Evolutionary conservation across 2,888 invertebrate genomes (phyloP).

Genomic region (Hydrotaea diabolus): DNA sequence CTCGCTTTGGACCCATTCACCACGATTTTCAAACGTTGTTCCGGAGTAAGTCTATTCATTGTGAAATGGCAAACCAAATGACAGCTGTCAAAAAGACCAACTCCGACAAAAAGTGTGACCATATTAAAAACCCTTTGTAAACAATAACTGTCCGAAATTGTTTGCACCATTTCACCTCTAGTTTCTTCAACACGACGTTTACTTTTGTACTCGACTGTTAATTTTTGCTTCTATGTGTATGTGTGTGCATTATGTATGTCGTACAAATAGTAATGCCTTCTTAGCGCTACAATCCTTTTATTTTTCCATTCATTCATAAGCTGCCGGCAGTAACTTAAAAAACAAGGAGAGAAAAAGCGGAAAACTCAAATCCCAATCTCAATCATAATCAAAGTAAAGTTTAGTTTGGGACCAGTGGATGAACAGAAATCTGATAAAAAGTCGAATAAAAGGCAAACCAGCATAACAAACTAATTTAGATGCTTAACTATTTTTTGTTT

Average conservation of each 20-base stretch:
- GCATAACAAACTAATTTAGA: too few species aligned
- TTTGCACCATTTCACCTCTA: too few species aligned
- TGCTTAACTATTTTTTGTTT: too few species aligned
- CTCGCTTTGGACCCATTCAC: too few species aligned
- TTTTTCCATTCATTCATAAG: conserved; percentile 21
- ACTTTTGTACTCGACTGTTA: not conserved
- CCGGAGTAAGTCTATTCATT: too few species aligned
- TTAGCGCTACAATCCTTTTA: conserved; percentile 22
- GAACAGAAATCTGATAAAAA: not conserved
- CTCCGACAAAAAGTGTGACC: too few species aligned
- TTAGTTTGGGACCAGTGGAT: conserved; percentile 1
- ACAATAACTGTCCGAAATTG: too few species aligned
- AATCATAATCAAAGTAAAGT: conserved; percentile 2
- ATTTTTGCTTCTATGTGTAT: not conserved
- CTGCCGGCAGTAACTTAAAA: not conserved
- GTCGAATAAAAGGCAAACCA: too few species aligned
- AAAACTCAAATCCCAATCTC: conserved; percentile 11
- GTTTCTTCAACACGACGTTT: not conserved
- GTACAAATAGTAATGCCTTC: conserved; percentile 27
- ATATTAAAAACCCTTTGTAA: too few species aligned
- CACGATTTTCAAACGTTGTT: too few species aligned
- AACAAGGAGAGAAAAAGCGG: not conserved
- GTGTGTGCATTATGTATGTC: not conserved
- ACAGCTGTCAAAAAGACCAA: too few species aligned
- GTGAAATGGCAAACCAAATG: too few species aligned